Conservation (phyloP, 2,797 vertebrate species). For the Sebastes umbrosus region DNA sequence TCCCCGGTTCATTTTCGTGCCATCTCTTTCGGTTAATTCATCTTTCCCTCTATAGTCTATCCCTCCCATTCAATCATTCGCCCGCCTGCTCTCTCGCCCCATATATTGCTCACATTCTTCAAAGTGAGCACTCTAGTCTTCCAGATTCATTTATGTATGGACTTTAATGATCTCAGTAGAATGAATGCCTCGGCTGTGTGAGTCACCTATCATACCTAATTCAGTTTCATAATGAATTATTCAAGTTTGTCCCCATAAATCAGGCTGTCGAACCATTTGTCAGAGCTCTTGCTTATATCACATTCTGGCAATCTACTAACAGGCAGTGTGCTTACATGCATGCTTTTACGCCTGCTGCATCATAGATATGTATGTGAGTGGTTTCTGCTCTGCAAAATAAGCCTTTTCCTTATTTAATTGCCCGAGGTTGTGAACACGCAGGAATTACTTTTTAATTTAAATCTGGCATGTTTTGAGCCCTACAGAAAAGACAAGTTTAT, state of each 20-base stretch:
- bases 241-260: constrained; percentile 34
- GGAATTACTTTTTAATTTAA: background rate
- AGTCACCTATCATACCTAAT: constrained; percentile 25
- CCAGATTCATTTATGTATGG: constrained; percentile 28
- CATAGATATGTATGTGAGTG: background rate
- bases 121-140: constrained; percentile 22
- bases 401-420: background rate
- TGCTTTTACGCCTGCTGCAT: background rate
- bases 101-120: constrained; percentile 57
- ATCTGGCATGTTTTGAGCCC: constrained; percentile 21
- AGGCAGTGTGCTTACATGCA: background rate
- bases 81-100: background rate
- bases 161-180: constrained; percentile 50
- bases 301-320: background rate
- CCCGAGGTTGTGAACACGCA: background rate
- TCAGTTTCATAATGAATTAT: constrained; percentile 47
- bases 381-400: background rate
- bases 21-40: background rate
- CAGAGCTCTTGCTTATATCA: background rate
- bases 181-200: constrained; percentile 11
- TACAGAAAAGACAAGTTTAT: background rate
- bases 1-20: constrained; percentile 31
- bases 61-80: constrained; percentile 16
- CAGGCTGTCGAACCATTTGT: constrained; percentile 7
- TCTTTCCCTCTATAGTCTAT: background rate